A percentile compares a stretch with the other conserved stretches of the same genome.
phyloP scores from a whole-genome alignment of 2,113 vertebrate species.

The Chaetodon auriga region DNA sequence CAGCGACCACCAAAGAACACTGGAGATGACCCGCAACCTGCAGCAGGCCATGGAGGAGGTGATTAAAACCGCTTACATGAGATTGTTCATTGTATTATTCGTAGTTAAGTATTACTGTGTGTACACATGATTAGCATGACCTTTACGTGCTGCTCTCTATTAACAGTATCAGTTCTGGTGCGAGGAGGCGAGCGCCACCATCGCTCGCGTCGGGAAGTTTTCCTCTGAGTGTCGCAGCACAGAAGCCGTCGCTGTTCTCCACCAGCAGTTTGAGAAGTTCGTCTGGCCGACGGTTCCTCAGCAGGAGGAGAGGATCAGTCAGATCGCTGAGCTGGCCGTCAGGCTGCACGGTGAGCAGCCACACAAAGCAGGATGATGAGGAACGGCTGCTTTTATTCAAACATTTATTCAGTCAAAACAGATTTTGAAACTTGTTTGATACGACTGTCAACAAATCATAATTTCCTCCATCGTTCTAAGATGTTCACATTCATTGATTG shows the following conservation, averaged over 20 bases:
- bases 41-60: constrained; percentile 93
- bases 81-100: background rate
- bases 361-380: too few species aligned
- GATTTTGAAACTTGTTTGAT: too few species aligned
- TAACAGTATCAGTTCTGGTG: constrained; percentile 91
- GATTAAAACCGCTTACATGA: background rate
- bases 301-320: constrained; percentile 90
- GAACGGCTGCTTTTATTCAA: background rate
- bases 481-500: too few species aligned
- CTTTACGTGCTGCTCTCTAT: background rate
- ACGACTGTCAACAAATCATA: too few species aligned
- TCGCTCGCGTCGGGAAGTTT: constrained; percentile 89
- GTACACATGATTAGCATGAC: accelerated
- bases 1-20: constrained; percentile 88
- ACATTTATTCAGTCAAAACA: too few species aligned
- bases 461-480: too few species aligned
- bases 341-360: constrained; percentile 87
- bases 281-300: constrained; percentile 88
- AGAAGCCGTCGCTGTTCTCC: constrained; percentile 88
- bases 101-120: background rate
- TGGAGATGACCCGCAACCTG: constrained; percentile 88
- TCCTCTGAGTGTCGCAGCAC: constrained; percentile 89
- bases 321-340: constrained; percentile 87
- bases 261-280: constrained; percentile 92
- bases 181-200: constrained; percentile 90